Evolutionary conservation across 1,140 invertebrate genomes (phyloP).

Genomic region (Listronotus oregonensis): DNA sequence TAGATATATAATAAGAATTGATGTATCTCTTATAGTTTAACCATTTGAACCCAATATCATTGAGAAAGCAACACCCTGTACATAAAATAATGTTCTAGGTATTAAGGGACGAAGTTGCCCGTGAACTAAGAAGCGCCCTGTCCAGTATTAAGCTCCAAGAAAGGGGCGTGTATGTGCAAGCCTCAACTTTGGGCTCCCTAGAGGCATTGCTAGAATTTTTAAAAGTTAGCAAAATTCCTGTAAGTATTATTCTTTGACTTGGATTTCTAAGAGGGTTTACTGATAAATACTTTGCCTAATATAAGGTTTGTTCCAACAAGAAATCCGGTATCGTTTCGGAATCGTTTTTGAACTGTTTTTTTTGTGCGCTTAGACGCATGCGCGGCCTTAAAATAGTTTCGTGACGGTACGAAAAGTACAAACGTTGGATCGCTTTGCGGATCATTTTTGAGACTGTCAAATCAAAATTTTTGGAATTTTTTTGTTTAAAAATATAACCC

Average conservation of each 20-base stretch:
- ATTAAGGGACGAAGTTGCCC: conserved; percentile 29
- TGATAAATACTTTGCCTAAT: no score
- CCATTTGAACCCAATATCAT: neutral
- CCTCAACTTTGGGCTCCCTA: conserved; percentile 96
- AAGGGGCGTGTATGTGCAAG: conserved; percentile 97
- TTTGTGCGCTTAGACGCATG: no score
- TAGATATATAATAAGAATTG: neutral
- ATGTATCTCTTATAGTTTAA: neutral
- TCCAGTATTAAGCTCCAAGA: conserved; percentile 90
- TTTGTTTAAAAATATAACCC: no score
- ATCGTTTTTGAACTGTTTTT: no score
- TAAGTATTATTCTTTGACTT: conserved; percentile 57
- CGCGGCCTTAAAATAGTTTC: no score
- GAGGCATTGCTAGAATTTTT: conserved; percentile 98
- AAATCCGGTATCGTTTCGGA: no score
- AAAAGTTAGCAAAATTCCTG: conserved; percentile 92
- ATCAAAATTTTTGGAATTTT: no score
- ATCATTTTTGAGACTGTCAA: no score
- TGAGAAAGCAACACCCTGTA: neutral
- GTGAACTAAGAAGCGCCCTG: conserved; percentile 88
- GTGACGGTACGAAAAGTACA: no score
- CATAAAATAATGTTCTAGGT: conserved; percentile 62
- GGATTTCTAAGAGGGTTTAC: no score
- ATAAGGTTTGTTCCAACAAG: no score
- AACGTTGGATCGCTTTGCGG: no score